phyloP scores from a whole-genome alignment of 1,140 invertebrate genomes.

The Pseudomyrmex cubaensis region DNA sequence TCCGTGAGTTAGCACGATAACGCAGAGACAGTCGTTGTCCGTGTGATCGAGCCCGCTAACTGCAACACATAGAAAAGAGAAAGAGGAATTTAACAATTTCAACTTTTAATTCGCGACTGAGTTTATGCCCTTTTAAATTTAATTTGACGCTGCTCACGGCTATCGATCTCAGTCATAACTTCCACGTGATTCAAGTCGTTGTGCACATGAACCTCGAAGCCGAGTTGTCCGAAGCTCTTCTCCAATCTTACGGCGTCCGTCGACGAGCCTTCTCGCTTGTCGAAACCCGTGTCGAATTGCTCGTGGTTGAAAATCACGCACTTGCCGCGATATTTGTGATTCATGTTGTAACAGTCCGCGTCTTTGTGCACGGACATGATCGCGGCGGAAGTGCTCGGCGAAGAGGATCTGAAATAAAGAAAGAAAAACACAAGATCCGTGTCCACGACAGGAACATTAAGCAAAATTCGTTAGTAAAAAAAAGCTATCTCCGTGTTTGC shows the following conservation, averaged over 20 bases:
- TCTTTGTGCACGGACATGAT: constrained; percentile 76
- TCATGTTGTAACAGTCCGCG: constrained; percentile 88
- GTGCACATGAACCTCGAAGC: constrained; percentile 75
- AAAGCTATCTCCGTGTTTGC: too few relatives aligned
- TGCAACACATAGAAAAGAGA: constrained; percentile 18
- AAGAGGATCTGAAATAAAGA: not conserved
- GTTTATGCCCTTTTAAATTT: not conserved
- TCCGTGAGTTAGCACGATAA: constrained; percentile 89
- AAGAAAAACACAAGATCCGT: not conserved
- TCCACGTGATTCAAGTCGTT: constrained; percentile 72
- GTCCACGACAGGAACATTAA: not conserved
- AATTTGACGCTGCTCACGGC: constrained; percentile 69
- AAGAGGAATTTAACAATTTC: too few relatives aligned
- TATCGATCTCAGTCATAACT: constrained; percentile 72
- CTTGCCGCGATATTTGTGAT: constrained; percentile 87
- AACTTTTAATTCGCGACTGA: too few relatives aligned
- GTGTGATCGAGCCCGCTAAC: constrained; percentile 85
- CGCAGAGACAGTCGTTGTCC: constrained; percentile 87
- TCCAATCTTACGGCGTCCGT: constrained; percentile 75
- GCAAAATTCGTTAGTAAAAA: not conserved
- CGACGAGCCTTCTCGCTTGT: constrained; percentile 74
- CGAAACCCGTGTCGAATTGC: constrained; percentile 81
- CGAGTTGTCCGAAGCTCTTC: constrained; percentile 75
- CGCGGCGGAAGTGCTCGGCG: not conserved
- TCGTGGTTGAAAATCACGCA: constrained; percentile 93